phyloP scores from a whole-genome alignment of 1,140 invertebrate genomes.

The Camponotus floridanus region DNA sequence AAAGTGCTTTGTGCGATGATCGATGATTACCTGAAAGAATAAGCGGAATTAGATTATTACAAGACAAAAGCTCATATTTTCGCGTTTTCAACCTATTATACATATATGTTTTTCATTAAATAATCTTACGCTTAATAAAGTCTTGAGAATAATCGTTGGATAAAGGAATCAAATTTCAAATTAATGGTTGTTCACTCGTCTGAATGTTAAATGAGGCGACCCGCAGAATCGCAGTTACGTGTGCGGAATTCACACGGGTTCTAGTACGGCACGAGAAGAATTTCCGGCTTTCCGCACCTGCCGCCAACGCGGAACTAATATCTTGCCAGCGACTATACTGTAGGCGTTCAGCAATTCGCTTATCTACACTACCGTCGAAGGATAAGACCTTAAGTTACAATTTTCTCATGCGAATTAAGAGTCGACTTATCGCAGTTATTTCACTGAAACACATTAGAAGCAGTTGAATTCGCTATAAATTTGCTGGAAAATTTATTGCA shows the following conservation, averaged over 20 bases:
- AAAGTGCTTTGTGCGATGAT: conserved; percentile 1
- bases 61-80: conserved; percentile 21
- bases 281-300: conserved; percentile 57
- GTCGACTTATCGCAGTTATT: conserved; percentile 28
- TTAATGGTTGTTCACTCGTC: conserved; percentile 68
- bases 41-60: conserved; percentile 24
- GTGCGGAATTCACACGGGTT: conserved; percentile 58
- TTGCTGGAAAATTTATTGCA: conserved; percentile 27
- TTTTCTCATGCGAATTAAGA: conserved; percentile 32
- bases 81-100: conserved; percentile 20
- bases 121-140: conserved; percentile 19
- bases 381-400: conserved; percentile 56
- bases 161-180: conserved; percentile 73
- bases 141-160: conserved; percentile 66
- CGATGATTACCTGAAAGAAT: neutral
- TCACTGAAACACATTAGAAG: neutral
- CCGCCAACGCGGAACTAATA: conserved; percentile 61
- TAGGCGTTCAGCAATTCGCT: conserved; percentile 48
- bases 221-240: conserved; percentile 60
- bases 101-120: conserved; percentile 1
- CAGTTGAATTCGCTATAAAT: conserved; percentile 7
- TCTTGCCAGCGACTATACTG: conserved; percentile 56
- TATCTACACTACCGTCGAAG: conserved; percentile 14
- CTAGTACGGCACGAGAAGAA: conserved; percentile 62
- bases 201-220: conserved; percentile 75